Evolutionary conservation across 2,113 vertebrate genomes (phyloP), one percentile per base, ranked within the genome.

Genomic region (Scalopus aquaticus): DNA sequence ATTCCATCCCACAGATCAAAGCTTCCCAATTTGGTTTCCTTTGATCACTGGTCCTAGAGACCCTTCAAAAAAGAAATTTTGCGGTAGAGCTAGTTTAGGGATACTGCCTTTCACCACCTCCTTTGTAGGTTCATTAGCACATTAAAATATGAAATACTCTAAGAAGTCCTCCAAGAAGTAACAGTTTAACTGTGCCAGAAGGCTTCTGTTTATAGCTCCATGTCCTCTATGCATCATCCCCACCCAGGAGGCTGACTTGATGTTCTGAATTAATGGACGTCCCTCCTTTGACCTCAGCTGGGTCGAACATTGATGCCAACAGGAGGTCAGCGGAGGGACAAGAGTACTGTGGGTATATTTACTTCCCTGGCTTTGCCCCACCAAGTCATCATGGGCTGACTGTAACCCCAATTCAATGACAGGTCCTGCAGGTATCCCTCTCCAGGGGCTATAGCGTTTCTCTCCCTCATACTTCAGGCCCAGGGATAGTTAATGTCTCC

Each of bases 1-100:
- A 89, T 76, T 96, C 77, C 51, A 79, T 74, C 49, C 74, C 88
- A 95, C 79, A 60, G 56, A 85, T 83, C 82, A 90, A 95, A 97
- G 74, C 42, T 62, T 51, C 58, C 74, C 80, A 91, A 51, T 46
- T 60, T 77, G 49, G 20, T 80, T 95, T 92, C 11, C 69, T 96
- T 93, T 93, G 83, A 95, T 97, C 74, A 37, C 22, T 83, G 42
- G 28, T 58, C n/a, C 70, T 93, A 64, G 42, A 89, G 39, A 82
- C n/a, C 8, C 49, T 88, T 83, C 67, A 62, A 56, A 69, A 95
- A 67, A 89, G 62, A 51, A 91, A 30, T 69, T 97, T 77, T 4
- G 7, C 62, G 51, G 56, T 91, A 78, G 88, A 67, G 51, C 28
- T 51, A 39, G 67, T 86, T 73, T 73, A 72, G 70, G 42, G 89